Evolutionary conservation across 2,888 invertebrate species (phyloP), one percentile per base, ranked within the genome.

Genomic region (Achlya flavicornis): DNA sequence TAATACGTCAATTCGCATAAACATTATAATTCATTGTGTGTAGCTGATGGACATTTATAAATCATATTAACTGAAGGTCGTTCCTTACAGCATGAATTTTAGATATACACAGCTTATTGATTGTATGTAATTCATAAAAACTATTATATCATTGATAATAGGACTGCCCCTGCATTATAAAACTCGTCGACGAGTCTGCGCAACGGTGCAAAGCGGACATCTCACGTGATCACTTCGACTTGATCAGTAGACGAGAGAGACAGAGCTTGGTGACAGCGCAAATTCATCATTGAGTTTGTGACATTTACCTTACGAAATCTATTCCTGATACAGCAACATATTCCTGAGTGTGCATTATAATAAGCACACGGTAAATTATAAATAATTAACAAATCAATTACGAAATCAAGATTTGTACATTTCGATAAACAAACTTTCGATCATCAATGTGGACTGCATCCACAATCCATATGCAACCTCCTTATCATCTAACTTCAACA

Each of bases 301-400:
- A 41, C 12, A 41, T 41, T 41, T 41, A 41, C 41, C 41, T 41
- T 41, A 41, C 41, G 41, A 2, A 41, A 3, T 41, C 4, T 12
- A 41, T 12, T 41, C 41, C 41, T n/a, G 46, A 46, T 10, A 6
- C n/a, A n/a, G 14, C 46, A 46, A 46, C 46, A 6, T 46, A 46
- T n/a, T 46, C n/a, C 46, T 46, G 46, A 41, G 41, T 12, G 41
- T 41, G 46, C 46, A 46, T 46, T 46, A 46, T 46, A 46, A 46
- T 46, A 46, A 46, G 46, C 46, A 46, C 46, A 46, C n/a, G 7
- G 46, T 7, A 46, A 46, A 6, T n/a, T n/a, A 43, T 43, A 43
- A 14, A 43, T 26, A 26, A 26, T 38, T 38, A 38, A 38, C 38
- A 38, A 38, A 38, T 38, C 38, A 38, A 38, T 38, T 38, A 41